These are phyloP conservation scores for Mus spicilegus DNA, from an alignment of 2,113 vertebrate species.

Conservation along the genomic window DNA sequence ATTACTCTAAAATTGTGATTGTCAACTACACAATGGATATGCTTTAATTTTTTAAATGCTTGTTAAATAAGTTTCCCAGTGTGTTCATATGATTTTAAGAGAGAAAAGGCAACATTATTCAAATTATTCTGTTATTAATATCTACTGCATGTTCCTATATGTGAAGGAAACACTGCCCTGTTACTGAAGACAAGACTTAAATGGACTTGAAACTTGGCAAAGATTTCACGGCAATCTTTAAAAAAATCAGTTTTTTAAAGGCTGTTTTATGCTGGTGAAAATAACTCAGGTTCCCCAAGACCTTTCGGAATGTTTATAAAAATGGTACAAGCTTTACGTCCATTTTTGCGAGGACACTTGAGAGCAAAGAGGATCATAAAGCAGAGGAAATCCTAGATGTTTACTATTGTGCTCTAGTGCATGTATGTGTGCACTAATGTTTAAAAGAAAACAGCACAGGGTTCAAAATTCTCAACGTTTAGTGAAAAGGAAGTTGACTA, in stretches of 20 bases:
- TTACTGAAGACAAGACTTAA: background rate
- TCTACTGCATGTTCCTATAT: background rate
- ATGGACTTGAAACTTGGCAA: background rate
- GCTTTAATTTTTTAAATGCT: background rate
- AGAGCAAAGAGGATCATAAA: background rate
- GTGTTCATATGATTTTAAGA: background rate
- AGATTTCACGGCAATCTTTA: background rate
- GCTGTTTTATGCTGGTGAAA: background rate
- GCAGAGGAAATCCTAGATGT: background rate
- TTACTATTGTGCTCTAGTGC: background rate
- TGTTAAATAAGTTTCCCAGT: background rate
- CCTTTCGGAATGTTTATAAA: background rate
- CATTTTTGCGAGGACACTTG: background rate
- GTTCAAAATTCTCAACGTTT: background rate
- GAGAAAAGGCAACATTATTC: background rate
- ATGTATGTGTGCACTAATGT: rapidly evolving
- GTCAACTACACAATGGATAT: background rate
- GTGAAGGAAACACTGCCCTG: background rate
- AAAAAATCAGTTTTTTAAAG: background rate
- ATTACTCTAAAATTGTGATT: background rate
- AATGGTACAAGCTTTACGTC: background rate
- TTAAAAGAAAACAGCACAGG: background rate
- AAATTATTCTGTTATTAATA: background rate
- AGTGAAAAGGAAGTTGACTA: background rate
- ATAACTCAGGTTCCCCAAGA: background rate